Evolutionary conservation across 2,797 vertebrate genomes (phyloP), one percentile per base, ranked within the genome.

Genomic region (Morus bassanus): DNA sequence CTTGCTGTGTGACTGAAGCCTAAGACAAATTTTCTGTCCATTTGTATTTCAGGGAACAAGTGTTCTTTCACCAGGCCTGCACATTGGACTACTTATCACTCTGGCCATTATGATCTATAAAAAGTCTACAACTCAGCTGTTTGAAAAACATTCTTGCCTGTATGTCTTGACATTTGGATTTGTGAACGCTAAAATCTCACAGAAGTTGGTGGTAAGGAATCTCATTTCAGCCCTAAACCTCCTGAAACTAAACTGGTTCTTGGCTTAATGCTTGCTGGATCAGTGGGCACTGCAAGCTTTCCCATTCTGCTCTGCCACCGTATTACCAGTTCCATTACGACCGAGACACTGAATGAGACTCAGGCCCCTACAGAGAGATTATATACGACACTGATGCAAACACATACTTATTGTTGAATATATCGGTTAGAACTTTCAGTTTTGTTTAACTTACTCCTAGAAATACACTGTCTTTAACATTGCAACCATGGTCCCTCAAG

Each of bases 91-190:
- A 69, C 98, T 99, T 96, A 98, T 99, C 85, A 97, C 98, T 10
- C 72, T 99, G 97, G 99, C 99, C 90, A 97, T 99, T 98, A 98
- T 99, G 97, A 99, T 99, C 95, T 99, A 99, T 97, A 99, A 99
- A 96, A 99, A 99, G 97, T 99, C 99, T 31, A 98, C 99, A 95
- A 99, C 98, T 81, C 98, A 98, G 81, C 96, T 99, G 74, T 99
- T 99, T 93, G 98, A 99, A 98, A 98, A 98, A 53, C 99, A 99
- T 96, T 98, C 99, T 90, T 99, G 99, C 94, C 98, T 99, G 22
- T 99, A 99, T 96, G 97, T 99, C 75, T 97, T 99, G 89, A 97
- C 99, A 77, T 99, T 99, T 84, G 99, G 99, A 95, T 98, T 99
- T 97, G 99, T 99, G 95, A 98, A 98, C 93, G 96, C 99, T 88